Evolutionary conservation across 2,797 vertebrate genomes (phyloP), one percentile per base, ranked within the genome.

Genomic region (Ispidina picta): DNA sequence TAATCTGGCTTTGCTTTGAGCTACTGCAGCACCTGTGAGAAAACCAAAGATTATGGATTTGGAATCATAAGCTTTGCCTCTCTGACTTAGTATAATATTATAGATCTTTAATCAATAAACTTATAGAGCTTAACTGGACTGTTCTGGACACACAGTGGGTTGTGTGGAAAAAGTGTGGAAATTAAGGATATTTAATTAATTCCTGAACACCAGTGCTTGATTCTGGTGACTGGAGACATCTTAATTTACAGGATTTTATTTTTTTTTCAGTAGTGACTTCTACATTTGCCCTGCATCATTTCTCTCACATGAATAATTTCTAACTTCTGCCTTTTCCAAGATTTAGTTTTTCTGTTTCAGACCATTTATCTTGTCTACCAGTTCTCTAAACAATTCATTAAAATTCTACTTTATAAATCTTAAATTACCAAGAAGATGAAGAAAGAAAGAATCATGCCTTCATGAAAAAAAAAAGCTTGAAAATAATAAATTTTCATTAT

Each of bases 1-100:
- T 92, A 93, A 96, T 93, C 83, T 91, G 88, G 59, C 39, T 91
- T 96, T 84, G 68, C 88, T 93, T 90, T 64, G 64, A 91, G 54
- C 49, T 92, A 31, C n/a, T 60, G 49, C 44, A 79, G 54, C 71
- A 92, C 37, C 60, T 88, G 83, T 69, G 77, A 66, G 5, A 76
- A 91, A 92, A 49, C 14, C 33, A 90, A 82, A 90, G 49, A 41
- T 91, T 88, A 60, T 64, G 20, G 77, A 82, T 94, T 89, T 79
- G 44, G 25, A 86, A 76, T 83, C 55, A 54, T 18, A 79, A 84
- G 23, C 25, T 90, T 92, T 90, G 23, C 33, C 19, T 84, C 46
- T 77, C 51, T 91, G 85, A 44, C 9, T 73, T 66, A 16, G 55
- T 29, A 25, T 54, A 69, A 46, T 23, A n/a, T 59, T 69, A 59